Evolutionary conservation across 2,888 invertebrate genomes (phyloP), one percentile per base, ranked within the genome.

Genomic region (Achlya flavicornis): DNA sequence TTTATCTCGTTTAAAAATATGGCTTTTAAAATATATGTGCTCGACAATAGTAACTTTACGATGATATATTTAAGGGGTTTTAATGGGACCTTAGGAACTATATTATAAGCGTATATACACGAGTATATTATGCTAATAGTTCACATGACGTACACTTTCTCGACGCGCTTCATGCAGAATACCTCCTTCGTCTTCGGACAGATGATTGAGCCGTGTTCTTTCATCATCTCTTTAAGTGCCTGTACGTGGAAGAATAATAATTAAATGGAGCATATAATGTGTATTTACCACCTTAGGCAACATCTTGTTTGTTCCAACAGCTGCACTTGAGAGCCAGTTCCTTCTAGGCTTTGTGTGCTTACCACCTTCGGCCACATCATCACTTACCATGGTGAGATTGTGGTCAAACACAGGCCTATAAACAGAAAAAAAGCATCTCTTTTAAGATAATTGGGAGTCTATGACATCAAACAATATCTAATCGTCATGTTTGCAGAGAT

Each of bases 131-230:
- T 33, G 12, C 3, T 26, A 48, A 63, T 80, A 19, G 63, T 80
- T 89, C 82, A 99, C 99, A 99, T 99, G 63, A 99, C 98, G 87
- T 97, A 99, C 61, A 99, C 99, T 92, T 99, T 99, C 87, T 99
- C 98, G 60, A 98, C 97, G 87, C 98, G 98, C 78, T 98, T 97
- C 88, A 98, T 96, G 70, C 96, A 95, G 93, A 97, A 99, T 73
- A 97, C 96, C 85, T 98, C 97, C 90, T 98, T 98, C 66, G 99
- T 99, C 84, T 98, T 96, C 41, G 99, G 99, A 88, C 99, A 99
- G 68, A 97, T 96, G 68, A 99, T 96, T 77, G 97, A 96, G 58
- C 99, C 99, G 78, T 98, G 97, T 81, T 98, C 98, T 84, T 97
- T 97, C 81, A 99, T 98, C 97, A 99, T 98, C 85, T 97, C 96